Evolutionary conservation across 2,113 vertebrate species (phyloP).

Genomic region (Perccottus glenii): DNA sequence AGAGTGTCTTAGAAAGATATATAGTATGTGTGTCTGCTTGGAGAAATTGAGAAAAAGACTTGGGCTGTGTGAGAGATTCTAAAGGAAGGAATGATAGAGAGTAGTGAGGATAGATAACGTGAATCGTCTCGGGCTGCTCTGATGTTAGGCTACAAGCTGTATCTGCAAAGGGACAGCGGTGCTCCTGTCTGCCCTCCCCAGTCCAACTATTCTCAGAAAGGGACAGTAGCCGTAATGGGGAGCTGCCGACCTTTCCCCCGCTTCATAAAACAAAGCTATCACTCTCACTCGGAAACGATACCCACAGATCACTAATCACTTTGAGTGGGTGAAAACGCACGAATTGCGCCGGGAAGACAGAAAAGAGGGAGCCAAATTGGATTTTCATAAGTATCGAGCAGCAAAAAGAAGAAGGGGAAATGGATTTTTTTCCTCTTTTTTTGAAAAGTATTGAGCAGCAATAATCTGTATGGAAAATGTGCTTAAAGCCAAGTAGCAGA

Average conservation of each 20-base stretch:
- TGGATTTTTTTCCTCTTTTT: conserved; percentile 54
- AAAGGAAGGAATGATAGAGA: conserved; percentile 67
- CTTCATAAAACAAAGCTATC: conserved; percentile 66
- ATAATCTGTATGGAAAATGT: conserved; percentile 74
- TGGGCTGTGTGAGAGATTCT: conserved; percentile 54
- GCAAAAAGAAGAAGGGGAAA: conserved; percentile 67
- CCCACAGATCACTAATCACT: conserved; percentile 73
- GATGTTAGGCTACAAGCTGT: conserved; percentile 67
- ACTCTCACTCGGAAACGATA: conserved; percentile 60
- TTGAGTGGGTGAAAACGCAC: conserved; percentile 62
- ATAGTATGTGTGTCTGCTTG: conserved; percentile 33
- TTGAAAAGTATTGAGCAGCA: conserved; percentile 66
- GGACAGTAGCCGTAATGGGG: conserved; percentile 59
- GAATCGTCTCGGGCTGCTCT: conserved; percentile 64
- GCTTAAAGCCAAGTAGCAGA: conserved; percentile 70
- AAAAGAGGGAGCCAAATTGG: conserved; percentile 70
- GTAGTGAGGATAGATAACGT: conserved; percentile 64
- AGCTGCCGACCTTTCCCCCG: conserved; percentile 57
- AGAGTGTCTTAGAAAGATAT: conserved; percentile 69
- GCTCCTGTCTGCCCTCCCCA: conserved; percentile 65
- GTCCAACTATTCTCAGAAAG: conserved; percentile 54
- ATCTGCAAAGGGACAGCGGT: conserved; percentile 75
- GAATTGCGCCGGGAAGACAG: conserved; percentile 62
- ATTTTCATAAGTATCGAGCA: conserved; percentile 74
- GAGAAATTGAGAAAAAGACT: conserved; percentile 55